Percentiles rank a stretch among this genome's conserved stretches.
Conservation (phyloP, 2,888 invertebrate genomes). For the Andrena chrysosceles region DNA sequence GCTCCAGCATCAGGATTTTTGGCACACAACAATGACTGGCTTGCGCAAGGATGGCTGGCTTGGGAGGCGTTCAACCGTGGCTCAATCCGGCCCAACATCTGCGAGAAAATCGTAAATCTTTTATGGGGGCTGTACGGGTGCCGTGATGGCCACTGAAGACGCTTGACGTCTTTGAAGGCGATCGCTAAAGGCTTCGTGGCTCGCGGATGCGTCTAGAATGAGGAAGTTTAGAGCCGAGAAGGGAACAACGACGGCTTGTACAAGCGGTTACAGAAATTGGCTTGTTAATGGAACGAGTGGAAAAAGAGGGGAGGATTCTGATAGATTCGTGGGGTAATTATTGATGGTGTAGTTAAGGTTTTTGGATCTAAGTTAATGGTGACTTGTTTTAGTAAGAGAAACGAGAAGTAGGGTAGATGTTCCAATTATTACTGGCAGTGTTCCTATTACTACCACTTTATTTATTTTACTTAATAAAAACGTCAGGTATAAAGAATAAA, state of each 20-base stretch:
- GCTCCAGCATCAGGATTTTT: slow-evolving; percentile 25
- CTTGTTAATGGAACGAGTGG: background rate
- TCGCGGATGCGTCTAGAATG: background rate
- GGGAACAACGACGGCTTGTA: background rate
- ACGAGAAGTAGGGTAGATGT: too few relatives aligned
- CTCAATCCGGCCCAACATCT: slow-evolving; percentile 5
- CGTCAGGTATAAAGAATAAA: too few relatives aligned
- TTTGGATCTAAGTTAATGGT: background rate
- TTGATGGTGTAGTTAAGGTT: too few relatives aligned
- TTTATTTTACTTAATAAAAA: too few relatives aligned
- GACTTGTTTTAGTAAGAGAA: background rate
- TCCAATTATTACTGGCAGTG: too few relatives aligned
- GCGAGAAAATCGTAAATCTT: slow-evolving; percentile 40
- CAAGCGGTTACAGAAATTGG: background rate
- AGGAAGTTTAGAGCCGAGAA: background rate
- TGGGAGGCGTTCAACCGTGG: slow-evolving; percentile 29
- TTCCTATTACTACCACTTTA: too few relatives aligned
- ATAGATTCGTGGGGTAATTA: too few relatives aligned
- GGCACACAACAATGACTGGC: slow-evolving; percentile 1
- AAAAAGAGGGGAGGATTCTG: background rate
- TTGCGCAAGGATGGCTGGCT: slow-evolving; percentile 29
- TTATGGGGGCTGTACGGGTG: slow-evolving; percentile 25
- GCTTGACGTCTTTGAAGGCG: background rate
- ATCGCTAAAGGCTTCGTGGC: background rate
- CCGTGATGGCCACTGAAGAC: background rate